Evolutionary conservation across 2,113 vertebrate species (phyloP).

Genomic region (Serilophus lunatus): DNA sequence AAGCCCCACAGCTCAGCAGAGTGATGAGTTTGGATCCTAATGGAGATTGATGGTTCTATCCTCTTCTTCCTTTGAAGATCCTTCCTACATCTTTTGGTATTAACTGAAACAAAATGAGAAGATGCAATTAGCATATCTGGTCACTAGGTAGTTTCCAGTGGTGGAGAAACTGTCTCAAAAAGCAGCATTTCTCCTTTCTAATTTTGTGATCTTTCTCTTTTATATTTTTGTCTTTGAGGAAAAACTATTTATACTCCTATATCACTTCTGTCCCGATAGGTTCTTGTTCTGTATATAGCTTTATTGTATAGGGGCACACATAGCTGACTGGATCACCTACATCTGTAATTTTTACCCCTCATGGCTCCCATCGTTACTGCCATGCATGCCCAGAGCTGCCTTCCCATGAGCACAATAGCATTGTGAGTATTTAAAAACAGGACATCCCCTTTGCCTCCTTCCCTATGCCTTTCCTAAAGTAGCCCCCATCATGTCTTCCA

Average conservation of each 20-base stretch:
- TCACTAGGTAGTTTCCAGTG: background rate
- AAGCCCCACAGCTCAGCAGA: background rate
- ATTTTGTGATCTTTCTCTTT: background rate
- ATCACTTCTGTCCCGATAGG: background rate
- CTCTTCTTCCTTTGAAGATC: background rate
- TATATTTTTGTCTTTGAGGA: background rate
- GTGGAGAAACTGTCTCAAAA: background rate
- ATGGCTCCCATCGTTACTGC: background rate
- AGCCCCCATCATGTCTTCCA: background rate
- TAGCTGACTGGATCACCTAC: background rate
- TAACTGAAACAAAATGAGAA: background rate
- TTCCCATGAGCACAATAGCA: background rate
- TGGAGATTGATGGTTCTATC: background rate
- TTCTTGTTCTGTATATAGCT: background rate
- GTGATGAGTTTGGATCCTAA: background rate
- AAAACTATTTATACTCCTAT: background rate
- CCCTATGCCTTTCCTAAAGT: background rate
- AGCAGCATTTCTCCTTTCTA: background rate
- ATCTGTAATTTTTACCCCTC: background rate
- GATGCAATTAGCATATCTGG: background rate
- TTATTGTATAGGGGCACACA: background rate
- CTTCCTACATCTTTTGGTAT: background rate
- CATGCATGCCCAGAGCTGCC: background rate
- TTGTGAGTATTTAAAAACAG: background rate
- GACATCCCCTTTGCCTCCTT: background rate